These are phyloP conservation scores for Tauraco hartlaubi DNA, from an alignment of 2,797 vertebrate genomes.

Conservation along the genomic window DNA sequence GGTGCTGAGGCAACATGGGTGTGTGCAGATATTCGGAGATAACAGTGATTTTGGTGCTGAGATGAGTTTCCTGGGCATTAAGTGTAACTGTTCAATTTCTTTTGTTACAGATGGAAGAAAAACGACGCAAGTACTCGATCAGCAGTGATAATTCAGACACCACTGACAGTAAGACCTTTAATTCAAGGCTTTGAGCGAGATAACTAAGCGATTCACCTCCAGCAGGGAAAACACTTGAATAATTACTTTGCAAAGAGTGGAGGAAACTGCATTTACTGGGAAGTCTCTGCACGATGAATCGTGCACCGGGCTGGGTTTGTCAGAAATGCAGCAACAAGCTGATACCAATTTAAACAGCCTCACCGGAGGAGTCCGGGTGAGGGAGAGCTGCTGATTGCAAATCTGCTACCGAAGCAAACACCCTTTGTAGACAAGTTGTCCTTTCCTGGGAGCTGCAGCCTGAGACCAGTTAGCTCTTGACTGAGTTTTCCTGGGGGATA, in stretches of 20 bases:
- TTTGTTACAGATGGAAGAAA: constrained; percentile 95
- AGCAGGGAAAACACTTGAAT: constrained; percentile 48
- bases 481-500: not conserved
- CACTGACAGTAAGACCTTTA: constrained; percentile 93
- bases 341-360: not conserved
- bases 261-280: constrained; percentile 24
- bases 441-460: not conserved
- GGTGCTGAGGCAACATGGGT: not conserved
- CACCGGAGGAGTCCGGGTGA: not conserved
- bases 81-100: constrained; percentile 55
- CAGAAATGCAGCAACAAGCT: constrained; percentile 44
- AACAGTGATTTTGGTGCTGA: not conserved
- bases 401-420: constrained; percentile 8
- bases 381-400: constrained; percentile 4
- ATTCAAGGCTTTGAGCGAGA: constrained; percentile 56
- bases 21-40: not conserved
- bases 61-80: constrained; percentile 4
- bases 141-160: constrained; percentile 99
- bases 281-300: constrained; percentile 4
- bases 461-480: not conserved
- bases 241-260: constrained; percentile 14
- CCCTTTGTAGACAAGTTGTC: not conserved
- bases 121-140: constrained; percentile 97
- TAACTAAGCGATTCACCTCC: constrained; percentile 58
- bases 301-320: not conserved